A percentile compares a stretch with the other conserved stretches of the same genome.
Conservation (phyloP, 2,113 vertebrate species). For the Peucedramus taeniatus region DNA sequence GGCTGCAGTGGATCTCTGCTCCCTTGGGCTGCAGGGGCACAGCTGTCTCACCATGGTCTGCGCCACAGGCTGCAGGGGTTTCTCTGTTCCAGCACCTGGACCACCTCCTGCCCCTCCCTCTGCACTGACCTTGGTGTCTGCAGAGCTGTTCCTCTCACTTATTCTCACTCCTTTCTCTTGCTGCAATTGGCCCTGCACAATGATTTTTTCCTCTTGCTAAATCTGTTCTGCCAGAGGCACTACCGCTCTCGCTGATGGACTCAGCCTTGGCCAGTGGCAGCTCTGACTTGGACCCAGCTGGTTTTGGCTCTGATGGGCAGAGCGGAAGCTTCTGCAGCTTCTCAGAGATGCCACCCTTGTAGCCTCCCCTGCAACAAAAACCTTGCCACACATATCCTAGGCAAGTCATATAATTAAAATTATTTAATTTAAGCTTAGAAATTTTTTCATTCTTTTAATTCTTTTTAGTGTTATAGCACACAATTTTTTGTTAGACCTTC, state of each 20-base stretch:
- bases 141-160: not conserved
- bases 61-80: accelerated
- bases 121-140: not conserved
- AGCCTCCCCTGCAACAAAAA: not conserved
- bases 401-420: not conserved
- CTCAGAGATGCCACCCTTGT: not conserved
- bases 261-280: not conserved
- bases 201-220: not conserved
- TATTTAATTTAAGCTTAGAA: not conserved
- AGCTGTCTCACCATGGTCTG: not conserved
- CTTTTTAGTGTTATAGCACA: not conserved
- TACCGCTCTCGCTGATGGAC: not conserved
- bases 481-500: not conserved
- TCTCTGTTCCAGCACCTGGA: not conserved
- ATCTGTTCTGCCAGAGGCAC: not conserved
- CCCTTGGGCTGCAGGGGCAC: not conserved
- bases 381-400: not conserved
- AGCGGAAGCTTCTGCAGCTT: not conserved
- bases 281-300: not conserved
- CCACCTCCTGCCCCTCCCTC: not conserved
- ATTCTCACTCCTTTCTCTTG: not conserved
- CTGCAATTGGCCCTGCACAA: not conserved
- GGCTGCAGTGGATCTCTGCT: not conserved
- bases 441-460: not conserved
- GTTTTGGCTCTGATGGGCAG: accelerated